Evolutionary conservation across 2,888 invertebrate genomes (phyloP).

Genomic region (Pterobdella sp.): DNA sequence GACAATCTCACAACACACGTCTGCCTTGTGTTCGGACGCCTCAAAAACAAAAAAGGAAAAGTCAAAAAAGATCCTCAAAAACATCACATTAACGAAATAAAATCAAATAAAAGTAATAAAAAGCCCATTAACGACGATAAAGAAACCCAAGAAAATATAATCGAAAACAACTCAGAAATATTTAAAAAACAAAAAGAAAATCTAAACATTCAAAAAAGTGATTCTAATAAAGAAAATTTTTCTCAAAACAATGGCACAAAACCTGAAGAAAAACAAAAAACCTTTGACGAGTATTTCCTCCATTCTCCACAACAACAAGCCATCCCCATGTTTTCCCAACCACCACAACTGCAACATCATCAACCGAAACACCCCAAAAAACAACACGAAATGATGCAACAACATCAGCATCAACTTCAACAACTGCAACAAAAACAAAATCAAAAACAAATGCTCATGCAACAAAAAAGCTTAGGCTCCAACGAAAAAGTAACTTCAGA

Average conservation of each 20-base stretch:
- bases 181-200: background rate
- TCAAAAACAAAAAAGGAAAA: background rate
- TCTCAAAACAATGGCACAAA: background rate
- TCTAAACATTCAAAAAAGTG: background rate
- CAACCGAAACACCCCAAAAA: background rate
- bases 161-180: background rate
- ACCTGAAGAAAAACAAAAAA: background rate
- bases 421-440: constrained; percentile 6
- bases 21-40: background rate
- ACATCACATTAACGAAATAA: background rate
- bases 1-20: background rate
- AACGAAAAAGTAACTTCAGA: background rate
- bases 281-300: background rate
- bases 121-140: background rate
- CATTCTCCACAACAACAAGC: background rate
- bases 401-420: constrained; percentile 8
- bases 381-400: background rate
- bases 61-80: background rate
- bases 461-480: no score
- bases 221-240: background rate
- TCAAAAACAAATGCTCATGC: background rate
- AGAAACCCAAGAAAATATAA: background rate
- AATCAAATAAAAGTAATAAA: background rate
- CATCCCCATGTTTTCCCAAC: background rate
- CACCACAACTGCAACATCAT: background rate